Evolutionary conservation across 2,888 invertebrate genomes (phyloP).

Genomic region (Anorthoa munda): DNA sequence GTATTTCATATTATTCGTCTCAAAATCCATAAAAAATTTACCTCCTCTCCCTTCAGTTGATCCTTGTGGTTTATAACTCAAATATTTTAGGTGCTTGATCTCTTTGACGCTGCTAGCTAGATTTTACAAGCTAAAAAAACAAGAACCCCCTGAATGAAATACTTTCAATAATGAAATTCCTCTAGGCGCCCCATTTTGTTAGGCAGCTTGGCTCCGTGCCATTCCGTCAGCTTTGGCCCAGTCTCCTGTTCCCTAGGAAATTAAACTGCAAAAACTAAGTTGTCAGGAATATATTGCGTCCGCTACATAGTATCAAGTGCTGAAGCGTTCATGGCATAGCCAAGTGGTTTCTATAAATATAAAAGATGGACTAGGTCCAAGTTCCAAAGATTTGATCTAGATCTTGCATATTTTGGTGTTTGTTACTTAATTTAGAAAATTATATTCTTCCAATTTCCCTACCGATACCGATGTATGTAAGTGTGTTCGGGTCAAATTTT

Average conservation of each 20-base stretch:
- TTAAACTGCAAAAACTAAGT: slow-evolving; percentile 70
- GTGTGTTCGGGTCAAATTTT: no score
- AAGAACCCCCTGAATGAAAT: slow-evolving; percentile 72
- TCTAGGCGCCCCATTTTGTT: slow-evolving; percentile 75
- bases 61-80: slow-evolving; percentile 22
- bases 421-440: not conserved
- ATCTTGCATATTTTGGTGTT: not conserved
- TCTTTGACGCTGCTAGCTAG: slow-evolving; percentile 49
- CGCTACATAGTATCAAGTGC: slow-evolving; percentile 53
- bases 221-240: slow-evolving; percentile 78
- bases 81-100: slow-evolving; percentile 54
- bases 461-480: no score
- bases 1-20: no score
- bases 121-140: slow-evolving; percentile 60
- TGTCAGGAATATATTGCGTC: slow-evolving; percentile 64
- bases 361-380: slow-evolving; percentile 51
- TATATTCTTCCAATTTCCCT: not conserved
- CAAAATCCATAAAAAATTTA: no score
- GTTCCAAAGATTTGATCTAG: slow-evolving; percentile 6
- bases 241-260: slow-evolving; percentile 67
- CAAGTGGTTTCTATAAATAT: slow-evolving; percentile 49
- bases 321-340: slow-evolving; percentile 41
- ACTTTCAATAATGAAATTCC: slow-evolving; percentile 87
- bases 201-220: slow-evolving; percentile 82
- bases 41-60: no score